Percentiles rank a stretch among this genome's conserved stretches.
Evolutionary conservation across 2,797 vertebrate species (phyloP).

Genomic region (Poliocrania exsul): DNA sequence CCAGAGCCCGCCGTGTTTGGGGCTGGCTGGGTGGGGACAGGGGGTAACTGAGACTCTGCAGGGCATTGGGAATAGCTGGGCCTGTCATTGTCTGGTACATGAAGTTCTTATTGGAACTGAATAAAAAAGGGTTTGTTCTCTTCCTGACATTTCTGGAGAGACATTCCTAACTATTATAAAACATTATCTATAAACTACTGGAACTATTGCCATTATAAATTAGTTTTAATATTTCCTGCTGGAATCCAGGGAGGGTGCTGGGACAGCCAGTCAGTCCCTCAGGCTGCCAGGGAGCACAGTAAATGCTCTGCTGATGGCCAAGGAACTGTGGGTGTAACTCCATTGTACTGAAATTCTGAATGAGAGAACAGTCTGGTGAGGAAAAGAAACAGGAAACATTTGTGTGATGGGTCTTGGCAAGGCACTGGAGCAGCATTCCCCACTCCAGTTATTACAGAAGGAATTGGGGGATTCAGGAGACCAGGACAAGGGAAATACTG

Average conservation of each 20-base stretch:
- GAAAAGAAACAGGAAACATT: background rate
- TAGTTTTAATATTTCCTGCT: background rate
- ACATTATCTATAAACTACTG: background rate
- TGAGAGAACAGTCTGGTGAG: background rate
- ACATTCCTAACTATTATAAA: background rate
- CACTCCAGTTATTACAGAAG: slow-evolving; percentile 4
- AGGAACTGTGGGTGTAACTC: background rate
- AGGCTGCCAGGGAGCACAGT: background rate
- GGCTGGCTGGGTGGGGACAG: too few relatives aligned
- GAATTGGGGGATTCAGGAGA: background rate
- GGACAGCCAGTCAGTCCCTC: background rate
- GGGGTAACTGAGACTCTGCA: too few relatives aligned
- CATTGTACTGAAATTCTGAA: background rate
- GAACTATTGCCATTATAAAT: background rate
- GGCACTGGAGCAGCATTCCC: slow-evolving; percentile 2
- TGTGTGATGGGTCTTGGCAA: background rate
- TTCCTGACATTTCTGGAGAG: background rate
- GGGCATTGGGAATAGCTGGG: background rate
- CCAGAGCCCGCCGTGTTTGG: too few relatives aligned
- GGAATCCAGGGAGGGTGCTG: background rate
- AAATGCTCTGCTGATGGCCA: background rate
- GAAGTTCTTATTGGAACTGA: background rate
- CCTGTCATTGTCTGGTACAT: background rate
- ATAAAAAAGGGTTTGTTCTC: background rate
- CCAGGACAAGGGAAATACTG: slow-evolving; percentile 8